Percentiles rank a stretch among this genome's conserved stretches.
Evolutionary conservation across 2,888 invertebrate genomes (phyloP).

Genomic region (Theodoxus fluviatilis): DNA sequence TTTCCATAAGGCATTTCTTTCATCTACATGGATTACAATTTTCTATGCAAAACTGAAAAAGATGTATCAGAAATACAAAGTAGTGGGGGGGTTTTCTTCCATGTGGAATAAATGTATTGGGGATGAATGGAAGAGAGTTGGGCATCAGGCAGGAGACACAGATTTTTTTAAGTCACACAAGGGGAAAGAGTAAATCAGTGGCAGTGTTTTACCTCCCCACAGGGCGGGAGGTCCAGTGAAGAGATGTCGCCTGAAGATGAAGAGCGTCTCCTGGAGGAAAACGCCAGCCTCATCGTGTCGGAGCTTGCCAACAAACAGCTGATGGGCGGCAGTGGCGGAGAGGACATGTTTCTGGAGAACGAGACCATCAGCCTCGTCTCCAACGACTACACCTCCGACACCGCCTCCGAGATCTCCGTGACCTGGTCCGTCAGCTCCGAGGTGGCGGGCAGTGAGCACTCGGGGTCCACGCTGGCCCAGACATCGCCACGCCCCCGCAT

Average conservation of each 20-base stretch:
- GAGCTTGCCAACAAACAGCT: slow-evolving; percentile 66
- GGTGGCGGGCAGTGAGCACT: slow-evolving; percentile 43
- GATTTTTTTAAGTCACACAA: neutral
- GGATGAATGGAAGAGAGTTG: too few species aligned
- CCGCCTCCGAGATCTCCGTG: slow-evolving; percentile 53
- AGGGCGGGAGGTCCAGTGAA: slow-evolving; percentile 33
- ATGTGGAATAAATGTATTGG: too few species aligned
- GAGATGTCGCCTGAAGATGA: slow-evolving; percentile 41
- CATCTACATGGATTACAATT: too few species aligned
- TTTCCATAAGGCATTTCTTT: too few species aligned
- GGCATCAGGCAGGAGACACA: neutral
- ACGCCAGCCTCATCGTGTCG: slow-evolving; percentile 71
- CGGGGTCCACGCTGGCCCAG: slow-evolving; percentile 42
- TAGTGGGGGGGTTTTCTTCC: too few species aligned
- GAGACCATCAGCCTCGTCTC: slow-evolving; percentile 77
- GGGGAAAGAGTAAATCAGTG: slow-evolving; percentile 16
- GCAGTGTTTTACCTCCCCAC: neutral
- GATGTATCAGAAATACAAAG: too few species aligned
- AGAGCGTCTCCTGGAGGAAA: slow-evolving; percentile 65
- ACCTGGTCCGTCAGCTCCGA: slow-evolving; percentile 56
- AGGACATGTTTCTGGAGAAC: slow-evolving; percentile 70
- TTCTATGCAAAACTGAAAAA: too few species aligned
- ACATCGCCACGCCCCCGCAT: slow-evolving; percentile 66
- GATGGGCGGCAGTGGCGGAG: slow-evolving; percentile 63
- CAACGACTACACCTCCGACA: slow-evolving; percentile 77